Evolutionary conservation across 2,888 invertebrate genomes (phyloP), one percentile per base, ranked within the genome.

Genomic region (Gandaritis pyraliata): DNA sequence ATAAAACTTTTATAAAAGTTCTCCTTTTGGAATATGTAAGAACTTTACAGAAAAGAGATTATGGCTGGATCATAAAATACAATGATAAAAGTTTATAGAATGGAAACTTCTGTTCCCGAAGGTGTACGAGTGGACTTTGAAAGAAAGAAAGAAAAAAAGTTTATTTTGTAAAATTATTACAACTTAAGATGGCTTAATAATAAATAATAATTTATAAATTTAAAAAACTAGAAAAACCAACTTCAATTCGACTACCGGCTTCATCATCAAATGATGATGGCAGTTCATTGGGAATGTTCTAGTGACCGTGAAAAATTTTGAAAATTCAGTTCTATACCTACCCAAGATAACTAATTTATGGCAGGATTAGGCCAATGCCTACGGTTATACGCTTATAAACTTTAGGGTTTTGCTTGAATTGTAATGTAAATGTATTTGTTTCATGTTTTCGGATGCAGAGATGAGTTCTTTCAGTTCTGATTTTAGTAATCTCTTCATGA

Each of bases 11-110:
- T 36, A 18, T n/a, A 43, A 55, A 63, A 58, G 58, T 63, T 63
- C 23, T 33, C 8, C 54, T 30, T 65, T 59, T 62, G 55, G 54
- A 65, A 55, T 62, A 53, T 61, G 62, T 62, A 66, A 49, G 58
- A 69, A 65, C 58, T 69, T 69, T 58, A 39, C 8, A 18, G 48
- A 57, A 59, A 64, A 63, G 61, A 65, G 66, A 64, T 66, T 66
- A 69, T 61, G 60, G 59, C 48, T 29, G 51, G 55, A 58, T 38
- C n/a, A 43, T 43, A 41, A 16, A 33, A 38, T 18, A 55, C 3
- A 53, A 13, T 23, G 8, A 36, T 43, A 13, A 45, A 36, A 45
- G 16, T 8, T 18, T 15, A 23, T 45, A 58, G 57, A 58, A 45
- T 12, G 15, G 29, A 39, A 39, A 56, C 39, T 54, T 39, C 13